Base-by-base conservation (phyloP, 2,888 invertebrate genomes). In the Hypolimnas misippus region DNA sequence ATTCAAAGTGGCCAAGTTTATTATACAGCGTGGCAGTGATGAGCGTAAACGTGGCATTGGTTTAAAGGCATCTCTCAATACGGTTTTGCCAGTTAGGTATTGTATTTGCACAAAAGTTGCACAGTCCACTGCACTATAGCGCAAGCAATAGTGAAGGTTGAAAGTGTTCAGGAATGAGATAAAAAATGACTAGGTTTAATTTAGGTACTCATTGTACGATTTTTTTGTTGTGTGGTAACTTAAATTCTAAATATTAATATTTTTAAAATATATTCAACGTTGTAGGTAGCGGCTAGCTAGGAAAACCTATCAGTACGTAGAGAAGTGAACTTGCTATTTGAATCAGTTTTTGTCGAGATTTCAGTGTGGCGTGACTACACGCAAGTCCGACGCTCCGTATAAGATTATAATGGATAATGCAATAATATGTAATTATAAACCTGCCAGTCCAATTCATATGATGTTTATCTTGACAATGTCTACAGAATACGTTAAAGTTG, bases 91-190 rank as follows among this genome's bases (percentile, higher is more conserved):
- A 73, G 71, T 76, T 77, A 77, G 73, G 73, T 75, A 74, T 77
- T 74, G 76, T 74, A 78, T 85, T 82, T 80, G 78, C 79, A 81
- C 74, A 75, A 78, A 84, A 80, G 76, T 82, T 82, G 81, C 79
- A 82, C 76, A 78, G 68, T 65, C 66, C 67, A 80, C 76, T 80
- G 79, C 75, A 76, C 75, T 75, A 70, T 71, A 73, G 71, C 72
- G 70, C 73, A 73, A 72, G 70, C 68, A 51, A 69, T 68, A 66
- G 65, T 63, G 71, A 70, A 71, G 69, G 70, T 74, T 70, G 65
- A 62, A 40, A 56, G 42, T 66, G 29, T 60, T 57, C 46, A 51
- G 29, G 17, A 29, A 29, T 35, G 19, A 56, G 53, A 56, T 44
- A 14, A 44, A 33, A 38, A 21, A 14, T 2, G n/a, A 16, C 3